Evolutionary conservation across 1,140 invertebrate genomes (phyloP).

Genomic region (Cylas formicarius): DNA sequence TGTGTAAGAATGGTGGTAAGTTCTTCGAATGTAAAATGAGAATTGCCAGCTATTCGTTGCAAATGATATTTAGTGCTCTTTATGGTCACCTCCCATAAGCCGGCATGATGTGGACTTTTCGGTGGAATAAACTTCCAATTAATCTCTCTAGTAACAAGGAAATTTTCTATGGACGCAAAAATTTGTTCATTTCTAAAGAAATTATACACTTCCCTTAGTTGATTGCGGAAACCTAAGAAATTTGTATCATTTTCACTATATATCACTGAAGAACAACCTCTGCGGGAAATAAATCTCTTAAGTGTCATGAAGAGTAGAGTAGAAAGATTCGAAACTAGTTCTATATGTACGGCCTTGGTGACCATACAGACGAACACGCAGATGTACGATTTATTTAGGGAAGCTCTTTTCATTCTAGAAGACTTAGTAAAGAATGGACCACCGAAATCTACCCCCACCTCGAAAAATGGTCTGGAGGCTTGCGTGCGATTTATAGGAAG

Average conservation of each 20-base stretch:
- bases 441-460: conserved; percentile 19
- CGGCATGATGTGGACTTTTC: conserved; percentile 30
- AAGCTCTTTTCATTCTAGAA: conserved; percentile 4
- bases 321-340: conserved; percentile 36
- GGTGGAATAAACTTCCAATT: conserved; percentile 32
- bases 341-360: conserved; percentile 43
- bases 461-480: conserved; percentile 4
- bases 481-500: conserved; percentile 6
- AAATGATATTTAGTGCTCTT: conserved; percentile 35
- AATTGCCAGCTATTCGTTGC: conserved; percentile 25
- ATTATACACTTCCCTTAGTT: conserved; percentile 9
- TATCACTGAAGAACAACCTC: conserved; percentile 23
- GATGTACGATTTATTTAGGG: conserved; percentile 36
- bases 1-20: conserved; percentile 23
- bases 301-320: conserved; percentile 39
- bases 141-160: background rate
- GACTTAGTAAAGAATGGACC: conserved; percentile 16
- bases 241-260: conserved; percentile 20
- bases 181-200: conserved; percentile 4
- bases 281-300: conserved; percentile 39
- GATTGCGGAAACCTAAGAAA: conserved; percentile 13
- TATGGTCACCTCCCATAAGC: conserved; percentile 30
- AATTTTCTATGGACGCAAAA: background rate
- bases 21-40: conserved; percentile 34
- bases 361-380: conserved; percentile 40